A percentile compares a stretch with the other conserved stretches of the same genome.
Evolutionary conservation across 2,797 vertebrate genomes (phyloP).

Genomic region (Chaetophractus vellerosus): DNA sequence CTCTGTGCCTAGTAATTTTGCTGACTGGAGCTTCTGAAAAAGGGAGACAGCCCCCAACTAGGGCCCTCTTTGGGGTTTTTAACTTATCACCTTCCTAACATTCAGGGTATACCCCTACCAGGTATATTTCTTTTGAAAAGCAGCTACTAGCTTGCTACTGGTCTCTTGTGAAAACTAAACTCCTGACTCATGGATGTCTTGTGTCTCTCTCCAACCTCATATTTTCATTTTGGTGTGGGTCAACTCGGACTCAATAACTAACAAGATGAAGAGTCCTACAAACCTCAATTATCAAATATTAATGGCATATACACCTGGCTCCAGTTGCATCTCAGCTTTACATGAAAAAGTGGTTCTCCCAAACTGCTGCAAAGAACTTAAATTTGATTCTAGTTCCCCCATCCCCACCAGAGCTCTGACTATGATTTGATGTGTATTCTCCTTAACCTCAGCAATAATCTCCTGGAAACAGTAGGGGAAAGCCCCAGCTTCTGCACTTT

Average conservation of each 20-base stretch:
- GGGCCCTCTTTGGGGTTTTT: neutral
- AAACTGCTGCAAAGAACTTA: conserved; percentile 42
- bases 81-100: neutral
- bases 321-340: neutral
- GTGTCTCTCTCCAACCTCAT: neutral
- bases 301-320: neutral
- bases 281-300: neutral
- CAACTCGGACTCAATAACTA: neutral
- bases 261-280: neutral
- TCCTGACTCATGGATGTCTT: neutral
- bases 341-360: neutral
- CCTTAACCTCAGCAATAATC: conserved; percentile 39
- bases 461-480: neutral
- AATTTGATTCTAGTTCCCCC: conserved; percentile 47
- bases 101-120: neutral
- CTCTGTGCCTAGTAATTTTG: neutral
- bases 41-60: neutral
- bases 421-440: conserved; percentile 27
- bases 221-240: neutral
- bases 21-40: neutral
- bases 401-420: neutral
- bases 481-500: neutral
- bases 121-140: neutral
- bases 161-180: neutral
- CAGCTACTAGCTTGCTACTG: neutral